Percentiles rank a stretch among this genome's conserved stretches.
Evolutionary conservation across 2,797 vertebrate species (phyloP).

Genomic region (Oophaga sylvatica): DNA sequence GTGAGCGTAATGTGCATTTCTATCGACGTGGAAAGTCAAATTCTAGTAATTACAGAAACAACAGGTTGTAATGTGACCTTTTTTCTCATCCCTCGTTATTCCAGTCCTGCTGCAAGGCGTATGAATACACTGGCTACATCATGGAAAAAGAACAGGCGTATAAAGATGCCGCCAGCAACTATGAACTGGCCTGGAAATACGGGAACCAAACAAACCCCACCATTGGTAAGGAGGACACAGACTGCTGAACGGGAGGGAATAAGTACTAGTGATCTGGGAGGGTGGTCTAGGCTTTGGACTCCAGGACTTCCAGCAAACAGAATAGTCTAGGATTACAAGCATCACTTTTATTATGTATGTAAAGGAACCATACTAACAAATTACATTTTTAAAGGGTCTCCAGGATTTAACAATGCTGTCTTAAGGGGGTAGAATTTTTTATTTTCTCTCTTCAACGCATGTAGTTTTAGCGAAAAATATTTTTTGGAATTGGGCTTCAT

Average conservation of each 20-base stretch:
- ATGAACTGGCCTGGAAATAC: conserved; percentile 97
- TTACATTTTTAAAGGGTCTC: background rate
- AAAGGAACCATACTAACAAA: background rate
- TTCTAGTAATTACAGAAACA: background rate
- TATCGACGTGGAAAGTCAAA: background rate
- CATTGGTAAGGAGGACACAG: conserved; percentile 77
- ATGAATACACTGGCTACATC: conserved; percentile 97
- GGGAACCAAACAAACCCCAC: conserved; percentile 89
- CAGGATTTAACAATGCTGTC: background rate
- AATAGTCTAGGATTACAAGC: background rate
- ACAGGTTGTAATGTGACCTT: background rate
- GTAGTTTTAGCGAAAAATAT: too few relatives aligned
- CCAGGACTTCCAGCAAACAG: background rate
- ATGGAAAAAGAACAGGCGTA: conserved; percentile 98
- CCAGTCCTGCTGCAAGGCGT: conserved; percentile 97
- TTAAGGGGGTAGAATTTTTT: background rate
- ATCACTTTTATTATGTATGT: background rate
- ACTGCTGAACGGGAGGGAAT: background rate
- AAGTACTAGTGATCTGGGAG: conserved; percentile 18
- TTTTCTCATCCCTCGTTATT: conserved; percentile 35
- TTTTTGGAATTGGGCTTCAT: too few relatives aligned
- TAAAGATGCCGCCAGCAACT: conserved; percentile 90
- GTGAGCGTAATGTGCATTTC: background rate
- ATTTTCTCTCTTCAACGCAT: too few relatives aligned
- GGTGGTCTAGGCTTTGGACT: background rate